Evolutionary conservation across 1,140 invertebrate species (phyloP).

Genomic region (Nasonia vitripennis): DNA sequence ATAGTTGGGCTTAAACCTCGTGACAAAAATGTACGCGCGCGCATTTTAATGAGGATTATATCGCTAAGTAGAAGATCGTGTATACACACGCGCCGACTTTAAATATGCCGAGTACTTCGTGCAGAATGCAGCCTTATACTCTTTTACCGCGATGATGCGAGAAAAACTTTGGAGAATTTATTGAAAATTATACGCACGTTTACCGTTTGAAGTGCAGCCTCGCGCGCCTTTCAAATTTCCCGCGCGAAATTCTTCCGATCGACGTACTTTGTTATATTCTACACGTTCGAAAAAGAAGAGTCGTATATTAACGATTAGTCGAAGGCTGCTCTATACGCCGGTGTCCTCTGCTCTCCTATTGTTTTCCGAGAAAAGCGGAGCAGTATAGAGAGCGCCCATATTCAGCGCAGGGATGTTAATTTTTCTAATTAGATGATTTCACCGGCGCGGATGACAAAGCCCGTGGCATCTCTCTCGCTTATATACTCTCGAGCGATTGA

Average conservation of each 20-base stretch:
- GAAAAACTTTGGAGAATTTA: not conserved
- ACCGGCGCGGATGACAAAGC: constrained; percentile 7
- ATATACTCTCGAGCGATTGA: not conserved
- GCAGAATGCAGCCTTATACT: not conserved
- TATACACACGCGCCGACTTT: not conserved
- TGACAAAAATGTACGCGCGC: constrained; percentile 2
- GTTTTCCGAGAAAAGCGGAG: constrained; percentile 34
- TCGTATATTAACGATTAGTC: not conserved
- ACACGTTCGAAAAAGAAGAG: not conserved
- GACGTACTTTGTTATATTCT: too few relatives aligned
- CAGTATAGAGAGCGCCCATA: not conserved
- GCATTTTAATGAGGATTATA: constrained; percentile 34
- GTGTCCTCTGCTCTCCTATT: constrained; percentile 22
- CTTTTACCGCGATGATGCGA: too few relatives aligned
- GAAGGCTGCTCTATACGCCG: not conserved
- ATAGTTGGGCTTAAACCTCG: constrained; percentile 13
- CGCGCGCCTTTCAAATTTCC: not conserved
- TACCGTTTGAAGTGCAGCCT: not conserved
- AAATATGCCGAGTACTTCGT: not conserved
- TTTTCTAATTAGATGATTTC: constrained; percentile 48
- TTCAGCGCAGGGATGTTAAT: constrained; percentile 31
- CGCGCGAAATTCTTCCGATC: not conserved
- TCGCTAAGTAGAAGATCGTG: constrained; percentile 2
- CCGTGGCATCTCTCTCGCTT: not conserved
- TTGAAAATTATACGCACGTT: not conserved